phyloP scores from a whole-genome alignment of 2,888 invertebrate genomes.

The Ichneumoninae sp. region DNA sequence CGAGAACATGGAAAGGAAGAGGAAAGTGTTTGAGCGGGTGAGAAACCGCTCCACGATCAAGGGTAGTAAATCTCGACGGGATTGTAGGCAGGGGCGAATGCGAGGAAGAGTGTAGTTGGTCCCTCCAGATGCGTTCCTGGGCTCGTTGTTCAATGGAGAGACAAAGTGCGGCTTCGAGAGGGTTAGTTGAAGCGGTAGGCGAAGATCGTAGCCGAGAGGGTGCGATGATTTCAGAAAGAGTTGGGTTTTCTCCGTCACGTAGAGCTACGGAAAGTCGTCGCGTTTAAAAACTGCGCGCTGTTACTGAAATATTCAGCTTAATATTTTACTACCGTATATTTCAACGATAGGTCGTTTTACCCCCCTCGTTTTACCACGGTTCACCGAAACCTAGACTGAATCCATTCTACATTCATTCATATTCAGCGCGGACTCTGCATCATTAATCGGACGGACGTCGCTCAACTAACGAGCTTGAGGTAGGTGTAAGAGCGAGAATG shows the following conservation, averaged over 20 bases:
- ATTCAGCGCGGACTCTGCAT: constrained; percentile 40
- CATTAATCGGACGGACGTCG: constrained; percentile 21
- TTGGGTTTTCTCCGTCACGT: no score
- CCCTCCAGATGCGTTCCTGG: constrained; percentile 37
- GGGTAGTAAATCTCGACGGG: constrained; percentile 70
- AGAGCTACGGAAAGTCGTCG: no score
- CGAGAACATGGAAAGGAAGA: not conserved
- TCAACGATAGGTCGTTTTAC: constrained; percentile 71
- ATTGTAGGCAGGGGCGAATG: constrained; percentile 53
- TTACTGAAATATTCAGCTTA: constrained; percentile 70
- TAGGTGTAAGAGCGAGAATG: constrained; percentile 2
- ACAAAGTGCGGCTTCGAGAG: constrained; percentile 44
- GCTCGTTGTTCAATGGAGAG: constrained; percentile 42
- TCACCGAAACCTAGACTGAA: constrained; percentile 37
- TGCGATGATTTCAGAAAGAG: not conserved
- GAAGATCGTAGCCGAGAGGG: constrained; percentile 17
- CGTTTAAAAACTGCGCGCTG: not conserved
- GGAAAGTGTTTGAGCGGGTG: constrained; percentile 28
- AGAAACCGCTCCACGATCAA: constrained; percentile 38
- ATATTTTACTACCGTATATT: constrained; percentile 70
- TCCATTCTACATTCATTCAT: constrained; percentile 32
- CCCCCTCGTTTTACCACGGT: constrained; percentile 49
- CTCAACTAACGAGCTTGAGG: not conserved
- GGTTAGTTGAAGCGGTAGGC: constrained; percentile 54
- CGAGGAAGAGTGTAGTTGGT: constrained; percentile 60